A percentile compares a stretch with the other conserved stretches of the same genome.
phyloP scores from a whole-genome alignment of 1,140 invertebrate genomes.

The Rhopalosiphum padi region DNA sequence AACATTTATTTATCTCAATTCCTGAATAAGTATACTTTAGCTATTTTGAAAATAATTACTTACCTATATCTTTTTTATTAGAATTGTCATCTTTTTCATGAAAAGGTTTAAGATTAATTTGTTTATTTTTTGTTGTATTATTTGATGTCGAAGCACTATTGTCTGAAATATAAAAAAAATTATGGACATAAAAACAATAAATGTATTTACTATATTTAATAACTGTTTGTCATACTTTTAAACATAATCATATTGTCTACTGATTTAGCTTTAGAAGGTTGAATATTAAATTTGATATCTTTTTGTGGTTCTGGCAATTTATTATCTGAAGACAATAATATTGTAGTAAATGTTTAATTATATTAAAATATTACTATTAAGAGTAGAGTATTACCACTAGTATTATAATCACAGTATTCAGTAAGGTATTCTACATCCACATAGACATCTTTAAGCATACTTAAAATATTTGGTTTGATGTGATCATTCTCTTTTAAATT shows the following conservation, averaged over 20 bases:
- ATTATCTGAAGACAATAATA: not conserved
- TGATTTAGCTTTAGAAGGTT: not conserved
- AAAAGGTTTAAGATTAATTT: not conserved
- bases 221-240: not conserved
- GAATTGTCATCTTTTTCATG: not conserved
- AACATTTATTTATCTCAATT: not conserved
- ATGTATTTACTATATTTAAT: not conserved
- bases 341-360: not conserved
- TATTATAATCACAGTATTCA: not conserved
- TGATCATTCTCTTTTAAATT: not conserved
- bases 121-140: not conserved
- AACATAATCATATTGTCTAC: not conserved
- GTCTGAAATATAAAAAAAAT: not conserved
- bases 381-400: not conserved
- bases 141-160: not conserved
- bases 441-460: constrained; percentile 48
- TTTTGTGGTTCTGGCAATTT: not conserved
- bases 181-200: not conserved
- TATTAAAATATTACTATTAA: not conserved
- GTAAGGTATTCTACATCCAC: constrained; percentile 14
- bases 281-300: not conserved
- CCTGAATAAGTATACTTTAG: not conserved
- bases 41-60: not conserved
- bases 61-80: not conserved
- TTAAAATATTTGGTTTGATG: constrained; percentile 18